Evolutionary conservation across 2,797 vertebrate genomes (phyloP).

Genomic region (Malacoraja senta): DNA sequence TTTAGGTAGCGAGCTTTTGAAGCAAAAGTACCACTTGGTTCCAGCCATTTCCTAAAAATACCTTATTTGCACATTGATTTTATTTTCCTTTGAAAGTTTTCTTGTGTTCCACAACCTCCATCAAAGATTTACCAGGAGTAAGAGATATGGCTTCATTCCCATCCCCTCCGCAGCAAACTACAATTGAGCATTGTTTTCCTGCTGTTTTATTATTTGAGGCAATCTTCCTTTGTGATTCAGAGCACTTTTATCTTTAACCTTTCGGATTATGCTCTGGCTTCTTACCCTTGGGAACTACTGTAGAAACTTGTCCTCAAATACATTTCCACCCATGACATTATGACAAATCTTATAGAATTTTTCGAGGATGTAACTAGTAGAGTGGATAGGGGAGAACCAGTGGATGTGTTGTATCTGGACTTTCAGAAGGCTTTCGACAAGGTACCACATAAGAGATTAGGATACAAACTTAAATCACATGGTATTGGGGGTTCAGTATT

Average conservation of each 20-base stretch:
- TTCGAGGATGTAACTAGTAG: too few species aligned
- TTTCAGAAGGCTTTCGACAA: too few species aligned
- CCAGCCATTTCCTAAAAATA: not conserved
- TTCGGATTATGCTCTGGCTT: not conserved
- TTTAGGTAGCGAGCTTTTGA: not conserved
- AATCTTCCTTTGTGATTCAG: not conserved
- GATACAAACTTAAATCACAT: too few species aligned
- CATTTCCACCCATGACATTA: not conserved
- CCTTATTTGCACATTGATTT: not conserved
- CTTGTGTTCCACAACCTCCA: not conserved
- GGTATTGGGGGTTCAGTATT: too few species aligned
- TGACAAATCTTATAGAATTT: too few species aligned
- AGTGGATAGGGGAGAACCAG: too few species aligned
- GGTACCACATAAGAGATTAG: too few species aligned
- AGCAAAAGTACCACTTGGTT: not conserved
- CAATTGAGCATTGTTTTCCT: not conserved
- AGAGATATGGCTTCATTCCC: not conserved
- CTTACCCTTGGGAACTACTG: not conserved
- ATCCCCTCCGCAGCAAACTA: not conserved
- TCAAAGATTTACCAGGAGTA: not conserved
- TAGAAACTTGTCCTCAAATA: not conserved
- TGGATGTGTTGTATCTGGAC: too few species aligned
- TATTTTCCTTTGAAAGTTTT: not conserved
- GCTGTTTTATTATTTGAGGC: not conserved
- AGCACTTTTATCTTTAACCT: not conserved